These are phyloP conservation scores for Montipora efflorescens DNA, from an alignment of 64 coral and sea anemone species.

Conservation along the genomic window DNA sequence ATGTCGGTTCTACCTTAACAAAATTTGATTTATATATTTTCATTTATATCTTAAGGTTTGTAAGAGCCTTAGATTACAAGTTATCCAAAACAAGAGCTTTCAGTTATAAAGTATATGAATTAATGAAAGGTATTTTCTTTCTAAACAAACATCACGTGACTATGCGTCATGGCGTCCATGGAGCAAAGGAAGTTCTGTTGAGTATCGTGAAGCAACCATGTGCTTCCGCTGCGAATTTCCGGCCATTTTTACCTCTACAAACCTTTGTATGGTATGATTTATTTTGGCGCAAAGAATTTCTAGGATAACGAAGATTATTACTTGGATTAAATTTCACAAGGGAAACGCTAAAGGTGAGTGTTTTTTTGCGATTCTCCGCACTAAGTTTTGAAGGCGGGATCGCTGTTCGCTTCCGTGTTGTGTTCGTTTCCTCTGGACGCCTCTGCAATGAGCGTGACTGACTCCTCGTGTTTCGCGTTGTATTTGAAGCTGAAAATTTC, in stretches of 20 bases:
- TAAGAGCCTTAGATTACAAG: neutral
- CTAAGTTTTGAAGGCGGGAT: neutral
- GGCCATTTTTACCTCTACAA: constrained; percentile 61
- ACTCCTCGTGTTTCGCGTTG: neutral
- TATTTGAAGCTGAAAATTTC: neutral
- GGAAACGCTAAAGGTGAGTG: neutral
- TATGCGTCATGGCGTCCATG: constrained; percentile 72
- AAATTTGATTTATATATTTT: neutral
- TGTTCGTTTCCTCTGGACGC: neutral
- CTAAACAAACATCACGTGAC: constrained; percentile 72
- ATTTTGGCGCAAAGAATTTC: neutral
- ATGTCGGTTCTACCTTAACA: neutral
- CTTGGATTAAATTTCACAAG: neutral
- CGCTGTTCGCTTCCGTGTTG: constrained; percentile 48
- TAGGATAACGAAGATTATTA: neutral
- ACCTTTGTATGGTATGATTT: constrained; percentile 1
- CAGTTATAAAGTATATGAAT: no score
- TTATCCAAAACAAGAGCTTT: neutral
- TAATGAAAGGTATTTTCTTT: constrained; percentile 32
- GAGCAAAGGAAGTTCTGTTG: constrained; percentile 80
- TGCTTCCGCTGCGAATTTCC: constrained; percentile 97
- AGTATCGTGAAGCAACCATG: constrained; percentile 74
- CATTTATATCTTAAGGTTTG: no score
- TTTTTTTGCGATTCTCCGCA: neutral
- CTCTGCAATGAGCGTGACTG: neutral